These are phyloP conservation scores for Arion vulgaris DNA, from an alignment of 1,140 invertebrate species.

Conservation along the genomic window DNA sequence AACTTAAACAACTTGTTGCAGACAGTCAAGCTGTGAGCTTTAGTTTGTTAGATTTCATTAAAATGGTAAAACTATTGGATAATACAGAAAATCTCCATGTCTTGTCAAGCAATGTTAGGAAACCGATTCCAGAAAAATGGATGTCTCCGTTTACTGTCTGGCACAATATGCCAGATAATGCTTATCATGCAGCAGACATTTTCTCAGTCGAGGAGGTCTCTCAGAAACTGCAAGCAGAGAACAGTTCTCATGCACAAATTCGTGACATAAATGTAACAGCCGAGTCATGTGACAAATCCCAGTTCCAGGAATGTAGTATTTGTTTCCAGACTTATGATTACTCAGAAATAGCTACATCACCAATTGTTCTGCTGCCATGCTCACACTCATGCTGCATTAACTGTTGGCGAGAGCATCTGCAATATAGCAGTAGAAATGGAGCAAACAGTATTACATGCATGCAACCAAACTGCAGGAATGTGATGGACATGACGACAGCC, in stretches of 20 bases:
- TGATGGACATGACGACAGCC: not conserved
- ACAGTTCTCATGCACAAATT: not conserved
- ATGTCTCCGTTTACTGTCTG: not conserved
- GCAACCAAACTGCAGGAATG: not conserved
- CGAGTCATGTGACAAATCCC: not conserved
- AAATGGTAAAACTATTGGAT: not conserved
- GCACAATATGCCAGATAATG: not conserved
- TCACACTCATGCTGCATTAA: constrained; percentile 5
- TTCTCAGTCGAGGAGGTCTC: not conserved
- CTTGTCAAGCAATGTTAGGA: not conserved
- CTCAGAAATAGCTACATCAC: not conserved
- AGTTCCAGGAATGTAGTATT: not conserved
- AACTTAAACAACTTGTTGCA: not conserved
- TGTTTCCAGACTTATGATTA: not conserved
- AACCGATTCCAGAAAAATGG: not conserved
- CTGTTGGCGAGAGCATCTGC: constrained; percentile 6
- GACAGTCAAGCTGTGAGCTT: not conserved
- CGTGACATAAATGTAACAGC: not conserved
- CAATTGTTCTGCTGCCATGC: not conserved
- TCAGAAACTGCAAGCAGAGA: not conserved
- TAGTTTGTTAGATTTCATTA: not conserved
- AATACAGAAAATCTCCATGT: not conserved
- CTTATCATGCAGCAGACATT: not conserved
- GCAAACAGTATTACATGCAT: not conserved
- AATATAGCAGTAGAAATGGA: not conserved